Conservation (phyloP, 2,888 invertebrate genomes). For the Cepaea hortensis region DNA sequence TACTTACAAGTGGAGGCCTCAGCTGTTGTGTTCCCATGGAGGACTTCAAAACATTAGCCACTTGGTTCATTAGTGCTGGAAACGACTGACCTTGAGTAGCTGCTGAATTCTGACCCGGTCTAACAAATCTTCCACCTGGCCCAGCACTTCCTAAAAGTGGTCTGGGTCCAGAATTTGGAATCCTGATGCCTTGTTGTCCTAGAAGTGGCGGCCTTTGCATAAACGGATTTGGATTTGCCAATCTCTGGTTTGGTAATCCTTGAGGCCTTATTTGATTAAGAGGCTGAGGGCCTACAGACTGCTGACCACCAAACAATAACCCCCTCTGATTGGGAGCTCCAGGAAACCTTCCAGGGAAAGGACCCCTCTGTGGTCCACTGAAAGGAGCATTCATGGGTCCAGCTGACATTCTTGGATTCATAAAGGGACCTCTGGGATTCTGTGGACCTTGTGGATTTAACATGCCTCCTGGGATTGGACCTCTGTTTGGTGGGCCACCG, state of each 20-base stretch:
- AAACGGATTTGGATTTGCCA: constrained; percentile 14
- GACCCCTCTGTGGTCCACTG: constrained; percentile 15
- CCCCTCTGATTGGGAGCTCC: constrained; percentile 15
- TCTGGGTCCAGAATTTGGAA: not conserved
- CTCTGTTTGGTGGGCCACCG: constrained; percentile 28
- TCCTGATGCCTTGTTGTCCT: constrained; percentile 10
- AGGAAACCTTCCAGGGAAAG: constrained; percentile 29
- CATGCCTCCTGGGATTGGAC: constrained; percentile 20
- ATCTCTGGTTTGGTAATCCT: constrained; percentile 19
- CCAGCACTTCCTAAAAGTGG: constrained; percentile 9
- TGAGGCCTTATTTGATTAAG: constrained; percentile 6
- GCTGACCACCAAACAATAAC: constrained; percentile 1
- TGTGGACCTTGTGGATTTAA: constrained; percentile 14
- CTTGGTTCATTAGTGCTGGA: constrained; percentile 34
- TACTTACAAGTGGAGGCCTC: constrained; percentile 29
- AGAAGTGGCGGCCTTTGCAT: constrained; percentile 1
- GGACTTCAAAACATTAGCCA: constrained; percentile 3
- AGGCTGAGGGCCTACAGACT: not conserved
- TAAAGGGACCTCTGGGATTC: constrained; percentile 12
- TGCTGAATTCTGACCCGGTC: not conserved
- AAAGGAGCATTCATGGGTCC: not conserved
- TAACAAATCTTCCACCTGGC: not conserved
- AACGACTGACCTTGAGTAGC: constrained; percentile 20
- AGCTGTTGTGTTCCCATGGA: not conserved
- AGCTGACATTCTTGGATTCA: constrained; percentile 1